phyloP scores from a whole-genome alignment of 2,888 invertebrate genomes.

The Aleiodes testaceus region DNA sequence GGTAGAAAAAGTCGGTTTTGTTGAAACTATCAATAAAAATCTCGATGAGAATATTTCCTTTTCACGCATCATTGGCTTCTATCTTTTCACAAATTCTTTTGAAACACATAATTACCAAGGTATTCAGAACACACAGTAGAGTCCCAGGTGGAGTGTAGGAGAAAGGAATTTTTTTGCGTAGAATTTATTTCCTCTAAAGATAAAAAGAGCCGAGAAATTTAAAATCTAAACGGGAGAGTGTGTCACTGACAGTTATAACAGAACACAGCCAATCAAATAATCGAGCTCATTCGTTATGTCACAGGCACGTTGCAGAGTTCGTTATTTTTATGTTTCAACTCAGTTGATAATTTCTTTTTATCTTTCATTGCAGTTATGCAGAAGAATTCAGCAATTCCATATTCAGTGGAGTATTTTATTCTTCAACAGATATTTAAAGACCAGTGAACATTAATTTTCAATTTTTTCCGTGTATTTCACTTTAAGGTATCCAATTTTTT shows the following conservation, averaged over 20 bases:
- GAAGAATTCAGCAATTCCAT: background rate
- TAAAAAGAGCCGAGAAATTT: too few species aligned
- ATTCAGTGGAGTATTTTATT: background rate
- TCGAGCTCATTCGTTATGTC: background rate
- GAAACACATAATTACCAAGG: too few species aligned
- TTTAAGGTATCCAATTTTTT: too few species aligned
- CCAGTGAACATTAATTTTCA: conserved; percentile 1
- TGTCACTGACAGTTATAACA: background rate
- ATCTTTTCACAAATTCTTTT: background rate
- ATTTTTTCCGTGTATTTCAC: background rate
- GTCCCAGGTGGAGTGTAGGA: too few species aligned
- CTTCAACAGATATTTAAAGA: background rate
- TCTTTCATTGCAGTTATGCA: background rate
- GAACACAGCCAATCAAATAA: background rate
- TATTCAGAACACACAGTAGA: too few species aligned
- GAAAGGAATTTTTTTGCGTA: background rate
- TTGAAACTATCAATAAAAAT: background rate
- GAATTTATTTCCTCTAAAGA: background rate
- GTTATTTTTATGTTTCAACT: background rate
- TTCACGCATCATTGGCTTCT: background rate
- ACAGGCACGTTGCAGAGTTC: background rate
- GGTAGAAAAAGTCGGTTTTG: background rate
- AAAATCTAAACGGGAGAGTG: too few species aligned
- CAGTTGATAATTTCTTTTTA: background rate
- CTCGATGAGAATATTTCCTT: background rate